Percentiles rank a stretch among this genome's conserved stretches.
These are phyloP conservation scores for Dolichotis patagonum DNA, from an alignment of 2,113 vertebrate species.

Conservation along the genomic window DNA sequence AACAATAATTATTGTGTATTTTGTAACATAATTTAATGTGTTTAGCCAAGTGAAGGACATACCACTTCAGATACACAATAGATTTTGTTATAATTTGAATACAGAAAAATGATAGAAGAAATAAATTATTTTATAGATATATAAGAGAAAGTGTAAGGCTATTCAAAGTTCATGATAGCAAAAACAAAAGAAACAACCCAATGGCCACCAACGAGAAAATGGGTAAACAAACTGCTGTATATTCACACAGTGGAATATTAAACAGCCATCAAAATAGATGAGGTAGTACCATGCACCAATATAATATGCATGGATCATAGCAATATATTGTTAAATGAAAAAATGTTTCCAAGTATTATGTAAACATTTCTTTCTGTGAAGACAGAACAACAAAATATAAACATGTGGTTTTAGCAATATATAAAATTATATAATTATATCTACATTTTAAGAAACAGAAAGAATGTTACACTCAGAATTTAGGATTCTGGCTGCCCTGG, in stretches of 20 bases:
- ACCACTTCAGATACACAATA: not conserved
- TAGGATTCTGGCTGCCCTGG: not conserved
- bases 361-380: not conserved
- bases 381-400: not conserved
- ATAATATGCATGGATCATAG: not conserved
- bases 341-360: not conserved
- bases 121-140: not conserved
- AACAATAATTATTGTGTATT: not conserved
- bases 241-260: not conserved
- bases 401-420: not conserved
- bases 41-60: not conserved
- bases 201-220: not conserved
- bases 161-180: not conserved
- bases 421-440: not conserved
- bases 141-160: not conserved
- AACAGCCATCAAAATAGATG: not conserved
- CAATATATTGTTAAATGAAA: constrained; percentile 1
- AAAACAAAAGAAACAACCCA: not conserved
- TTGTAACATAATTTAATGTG: not conserved
- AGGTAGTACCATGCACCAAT: not conserved
- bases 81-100: not conserved
- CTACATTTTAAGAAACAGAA: not conserved
- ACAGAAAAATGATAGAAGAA: constrained; percentile 16
- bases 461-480: not conserved
- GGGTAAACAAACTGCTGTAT: not conserved